Base-by-base conservation (phyloP, 2,797 vertebrate species). In the Anomalospiza imberbis region DNA sequence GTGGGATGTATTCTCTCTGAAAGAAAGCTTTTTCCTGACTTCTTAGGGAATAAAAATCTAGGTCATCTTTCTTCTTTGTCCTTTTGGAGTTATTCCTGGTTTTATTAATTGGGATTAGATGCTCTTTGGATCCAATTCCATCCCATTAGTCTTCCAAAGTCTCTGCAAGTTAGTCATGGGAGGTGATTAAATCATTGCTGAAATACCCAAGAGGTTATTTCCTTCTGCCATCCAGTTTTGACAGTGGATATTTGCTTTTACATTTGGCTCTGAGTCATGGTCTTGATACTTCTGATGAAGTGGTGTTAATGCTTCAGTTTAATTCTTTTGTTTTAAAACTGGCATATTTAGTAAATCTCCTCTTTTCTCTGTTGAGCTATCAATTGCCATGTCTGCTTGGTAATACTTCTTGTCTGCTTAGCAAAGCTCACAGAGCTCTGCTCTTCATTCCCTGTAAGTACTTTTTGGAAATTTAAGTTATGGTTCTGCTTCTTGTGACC, bases 141-240 rank as follows among this genome's bases (percentile, higher is more conserved):
- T 84, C 84, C 77, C 67, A 83, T 94, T 88, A 85, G 58, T 96
- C 48, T 95, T 89, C 76, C 51, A 18, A n/a, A 91, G 44, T 91
- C 53, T 92, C 55, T 93, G 32, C 1, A 18, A 80, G 66, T 94
- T 95, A 93, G 93, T 94, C 76, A 65, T 91, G 50, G 88, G 91
- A 92, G 55, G 70, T 93, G 91, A 88, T 92, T 95, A 96, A 93
- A 84, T 93, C 38, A 16, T 19, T 84, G 75, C 40, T 94, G 85
- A 95, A 94, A 95, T 88, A 87, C 92, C 42, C 74, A 78, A 89
- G 95, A 88, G 87, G 38, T 90, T 92, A 70, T 73, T 94, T 94
- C 81, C 81, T 91, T 79, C 53, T 91, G 51, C 89, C 88, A 74
- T 88, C 50, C 57, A 62, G 58, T 68, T 87, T 60, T 88, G 82